phyloP scores from a whole-genome alignment of 1,140 invertebrate species.

The Manduca sexta region DNA sequence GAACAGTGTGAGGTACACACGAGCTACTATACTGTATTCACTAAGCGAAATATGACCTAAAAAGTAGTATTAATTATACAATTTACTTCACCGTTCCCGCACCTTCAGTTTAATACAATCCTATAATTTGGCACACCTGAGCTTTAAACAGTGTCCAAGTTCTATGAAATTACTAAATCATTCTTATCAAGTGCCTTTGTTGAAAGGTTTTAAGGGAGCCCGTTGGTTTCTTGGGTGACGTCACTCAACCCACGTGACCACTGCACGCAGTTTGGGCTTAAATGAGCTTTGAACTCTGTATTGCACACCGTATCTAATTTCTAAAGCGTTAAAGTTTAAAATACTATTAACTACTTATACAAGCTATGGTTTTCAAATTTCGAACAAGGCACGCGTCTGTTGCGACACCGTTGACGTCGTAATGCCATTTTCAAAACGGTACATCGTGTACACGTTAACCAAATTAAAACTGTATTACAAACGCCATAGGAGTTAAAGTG shows the following conservation, averaged over 20 bases:
- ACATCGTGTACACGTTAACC: constrained; percentile 11
- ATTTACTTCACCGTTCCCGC: too few relatives aligned
- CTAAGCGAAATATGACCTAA: too few relatives aligned
- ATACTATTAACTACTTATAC: constrained; percentile 24
- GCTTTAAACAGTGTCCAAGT: constrained; percentile 3
- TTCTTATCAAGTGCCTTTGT: constrained; percentile 25
- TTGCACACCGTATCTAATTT: constrained; percentile 5
- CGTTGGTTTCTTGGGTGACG: constrained; percentile 31
- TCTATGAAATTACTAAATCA: constrained; percentile 19
- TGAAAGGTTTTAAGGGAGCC: constrained; percentile 17
- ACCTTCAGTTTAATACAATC: too few relatives aligned
- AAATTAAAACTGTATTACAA: background rate
- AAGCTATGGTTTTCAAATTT: constrained; percentile 11
- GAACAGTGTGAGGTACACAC: too few relatives aligned
- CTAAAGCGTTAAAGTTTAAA: constrained; percentile 22
- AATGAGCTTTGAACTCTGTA: constrained; percentile 3
- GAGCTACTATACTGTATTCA: too few relatives aligned
- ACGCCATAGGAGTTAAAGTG: background rate
- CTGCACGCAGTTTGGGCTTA: constrained; percentile 14
- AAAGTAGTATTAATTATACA: too few relatives aligned
- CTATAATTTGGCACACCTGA: background rate
- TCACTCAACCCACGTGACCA: constrained; percentile 43
- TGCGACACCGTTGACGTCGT: constrained; percentile 45
- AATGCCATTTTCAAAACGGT: constrained; percentile 41
- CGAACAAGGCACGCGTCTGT: constrained; percentile 47